phyloP scores from a whole-genome alignment of 2,797 vertebrate species.

The Pygocentrus nattereri region DNA sequence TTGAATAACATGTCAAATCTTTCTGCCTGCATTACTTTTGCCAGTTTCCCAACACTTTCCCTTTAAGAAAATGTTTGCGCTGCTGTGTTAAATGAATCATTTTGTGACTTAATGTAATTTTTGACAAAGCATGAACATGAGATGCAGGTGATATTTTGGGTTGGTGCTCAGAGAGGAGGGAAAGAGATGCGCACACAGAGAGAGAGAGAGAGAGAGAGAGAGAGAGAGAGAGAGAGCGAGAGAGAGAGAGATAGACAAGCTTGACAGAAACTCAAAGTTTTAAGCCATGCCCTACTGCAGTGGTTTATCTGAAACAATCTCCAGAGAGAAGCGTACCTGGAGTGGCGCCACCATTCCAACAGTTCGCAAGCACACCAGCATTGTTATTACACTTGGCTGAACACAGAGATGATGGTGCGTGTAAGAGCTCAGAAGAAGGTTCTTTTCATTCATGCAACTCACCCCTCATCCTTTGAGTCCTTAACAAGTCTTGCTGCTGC shows the following conservation, averaged over 20 bases:
- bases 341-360: conserved; percentile 7
- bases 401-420: background rate
- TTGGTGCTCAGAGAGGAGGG: conserved; percentile 1
- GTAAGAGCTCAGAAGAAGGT: background rate
- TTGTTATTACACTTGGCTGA: background rate
- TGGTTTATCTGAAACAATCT: conserved; percentile 41
- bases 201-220: background rate
- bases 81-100: conserved; percentile 12
- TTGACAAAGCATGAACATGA: conserved; percentile 16
- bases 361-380: conserved; percentile 18
- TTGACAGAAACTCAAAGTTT: conserved; percentile 38
- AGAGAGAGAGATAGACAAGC: conserved; percentile 7
- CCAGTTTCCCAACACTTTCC: background rate
- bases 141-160: conserved; percentile 12
- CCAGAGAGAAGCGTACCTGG: conserved; percentile 23
- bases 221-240: background rate
- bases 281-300: conserved; percentile 33
- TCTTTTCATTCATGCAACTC: background rate
- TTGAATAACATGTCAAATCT: conserved; percentile 6
- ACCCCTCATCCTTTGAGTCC: background rate
- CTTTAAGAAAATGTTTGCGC: conserved; percentile 7
- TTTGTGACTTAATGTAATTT: conserved; percentile 24
- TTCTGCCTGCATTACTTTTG: conserved; percentile 16
- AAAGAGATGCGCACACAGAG: conserved; percentile 7
- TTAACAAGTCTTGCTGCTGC: background rate